These are phyloP conservation scores for Nemoura dubitans DNA, from an alignment of 2,888 invertebrate species.

Conservation along the genomic window DNA sequence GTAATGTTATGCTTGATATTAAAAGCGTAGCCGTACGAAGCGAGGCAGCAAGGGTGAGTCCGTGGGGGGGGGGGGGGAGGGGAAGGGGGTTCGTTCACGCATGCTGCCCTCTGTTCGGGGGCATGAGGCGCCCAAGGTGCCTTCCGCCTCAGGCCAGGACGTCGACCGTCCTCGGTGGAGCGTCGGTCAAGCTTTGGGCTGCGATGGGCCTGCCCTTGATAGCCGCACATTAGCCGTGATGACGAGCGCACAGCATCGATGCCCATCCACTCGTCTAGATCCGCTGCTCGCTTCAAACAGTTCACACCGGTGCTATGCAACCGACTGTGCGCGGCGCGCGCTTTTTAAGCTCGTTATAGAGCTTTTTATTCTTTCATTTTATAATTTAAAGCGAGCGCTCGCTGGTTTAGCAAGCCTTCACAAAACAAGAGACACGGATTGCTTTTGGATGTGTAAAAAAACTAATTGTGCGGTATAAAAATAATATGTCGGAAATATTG, in stretches of 20 bases:
- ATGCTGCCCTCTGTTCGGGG: background rate
- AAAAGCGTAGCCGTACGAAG: background rate
- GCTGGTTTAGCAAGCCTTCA: background rate
- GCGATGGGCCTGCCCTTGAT: conserved; percentile 9
- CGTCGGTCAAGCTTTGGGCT: background rate
- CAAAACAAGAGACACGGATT: background rate
- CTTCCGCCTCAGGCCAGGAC: conserved; percentile 19
- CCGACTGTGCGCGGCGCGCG: background rate
- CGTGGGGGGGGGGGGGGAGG: too few species aligned
- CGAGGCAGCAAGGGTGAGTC: background rate
- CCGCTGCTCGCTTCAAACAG: background rate
- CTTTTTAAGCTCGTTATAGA: background rate
- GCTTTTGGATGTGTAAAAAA: background rate
- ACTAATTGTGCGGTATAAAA: background rate
- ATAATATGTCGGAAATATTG: background rate
- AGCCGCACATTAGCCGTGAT: conserved; percentile 44
- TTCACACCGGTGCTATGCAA: background rate
- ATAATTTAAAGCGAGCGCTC: background rate
- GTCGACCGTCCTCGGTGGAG: background rate
- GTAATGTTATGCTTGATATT: background rate
- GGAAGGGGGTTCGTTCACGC: conserved; percentile 5
- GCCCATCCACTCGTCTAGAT: conserved; percentile 31
- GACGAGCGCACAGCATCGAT: conserved; percentile 42
- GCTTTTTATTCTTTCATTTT: background rate
- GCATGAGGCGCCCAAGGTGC: conserved; percentile 8